Conservation (phyloP, 2,797 vertebrate genomes). For the Mormyrus proboscirostris region DNA sequence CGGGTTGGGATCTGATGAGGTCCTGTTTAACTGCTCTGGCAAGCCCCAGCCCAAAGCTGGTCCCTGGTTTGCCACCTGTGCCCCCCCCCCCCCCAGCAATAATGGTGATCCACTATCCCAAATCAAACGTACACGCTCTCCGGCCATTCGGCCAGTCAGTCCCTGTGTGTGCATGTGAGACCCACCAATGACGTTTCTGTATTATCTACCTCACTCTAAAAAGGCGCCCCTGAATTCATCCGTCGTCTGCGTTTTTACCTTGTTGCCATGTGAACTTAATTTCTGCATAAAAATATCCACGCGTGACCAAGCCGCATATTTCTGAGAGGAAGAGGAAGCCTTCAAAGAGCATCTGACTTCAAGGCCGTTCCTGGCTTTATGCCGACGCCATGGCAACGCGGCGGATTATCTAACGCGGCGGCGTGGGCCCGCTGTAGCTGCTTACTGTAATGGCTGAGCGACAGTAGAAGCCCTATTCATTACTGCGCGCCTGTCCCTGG, state of each 20-base stretch:
- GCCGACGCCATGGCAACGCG: conserved; percentile 40
- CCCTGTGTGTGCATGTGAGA: neutral
- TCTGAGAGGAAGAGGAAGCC: neutral
- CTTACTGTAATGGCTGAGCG: neutral
- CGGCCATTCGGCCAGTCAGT: neutral
- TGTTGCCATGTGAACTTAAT: neutral
- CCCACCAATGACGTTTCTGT: neutral
- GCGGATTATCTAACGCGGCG: conserved; percentile 34
- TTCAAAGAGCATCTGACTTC: conserved; percentile 34
- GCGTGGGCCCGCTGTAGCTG: neutral
- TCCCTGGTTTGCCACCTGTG: neutral
- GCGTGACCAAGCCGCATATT: neutral
- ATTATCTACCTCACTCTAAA: neutral
- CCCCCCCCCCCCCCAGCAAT: neutral
- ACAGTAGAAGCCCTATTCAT: conserved; percentile 24
- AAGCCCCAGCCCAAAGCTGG: neutral
- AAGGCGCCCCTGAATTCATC: neutral
- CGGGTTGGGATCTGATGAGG: conserved; percentile 22
- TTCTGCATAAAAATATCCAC: neutral
- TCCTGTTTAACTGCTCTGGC: neutral
- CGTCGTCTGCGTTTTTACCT: neutral
- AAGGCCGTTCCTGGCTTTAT: conserved; percentile 31
- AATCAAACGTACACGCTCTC: neutral
- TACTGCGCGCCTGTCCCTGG: neutral
- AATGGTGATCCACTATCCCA: neutral